A percentile compares a stretch with the other conserved stretches of the same genome.
phyloP scores from a whole-genome alignment of 2,888 invertebrate genomes.

The Sminthurides aquaticus region DNA sequence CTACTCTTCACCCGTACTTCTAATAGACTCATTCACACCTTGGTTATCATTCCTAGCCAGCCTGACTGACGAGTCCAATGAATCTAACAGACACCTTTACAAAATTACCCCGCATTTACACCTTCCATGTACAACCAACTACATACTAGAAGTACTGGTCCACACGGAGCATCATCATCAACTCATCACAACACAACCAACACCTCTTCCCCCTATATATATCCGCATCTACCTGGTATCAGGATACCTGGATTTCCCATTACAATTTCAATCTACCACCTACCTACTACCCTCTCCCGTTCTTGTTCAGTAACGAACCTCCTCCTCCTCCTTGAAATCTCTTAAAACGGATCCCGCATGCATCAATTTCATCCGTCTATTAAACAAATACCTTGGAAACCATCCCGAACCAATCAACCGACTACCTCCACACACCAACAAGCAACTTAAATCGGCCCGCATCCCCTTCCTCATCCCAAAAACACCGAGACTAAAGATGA shows the following conservation, averaged over 20 bases:
- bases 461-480: not conserved
- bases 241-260: too few relatives aligned
- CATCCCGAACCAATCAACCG: not conserved
- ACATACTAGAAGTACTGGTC: not conserved
- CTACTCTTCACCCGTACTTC: slow-evolving; percentile 10
- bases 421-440: not conserved
- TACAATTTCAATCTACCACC: not conserved
- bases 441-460: not conserved
- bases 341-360: not conserved
- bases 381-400: not conserved
- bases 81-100: slow-evolving; percentile 17
- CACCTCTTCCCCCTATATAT: too few relatives aligned
- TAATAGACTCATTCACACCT: slow-evolving; percentile 43
- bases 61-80: slow-evolving; percentile 1
- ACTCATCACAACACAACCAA: slow-evolving; percentile 15
- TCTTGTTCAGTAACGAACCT: too few relatives aligned
- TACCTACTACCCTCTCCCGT: not conserved
- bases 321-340: not conserved
- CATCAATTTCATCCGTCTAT: not conserved
- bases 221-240: not conserved
- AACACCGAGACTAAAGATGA: not conserved
- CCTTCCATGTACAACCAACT: slow-evolving; percentile 10
- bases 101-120: slow-evolving; percentile 22
- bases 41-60: slow-evolving; percentile 4
- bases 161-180: slow-evolving; percentile 12